Base-by-base conservation (phyloP, 2,113 vertebrate genomes). In the Probosciger aterrimus region DNA sequence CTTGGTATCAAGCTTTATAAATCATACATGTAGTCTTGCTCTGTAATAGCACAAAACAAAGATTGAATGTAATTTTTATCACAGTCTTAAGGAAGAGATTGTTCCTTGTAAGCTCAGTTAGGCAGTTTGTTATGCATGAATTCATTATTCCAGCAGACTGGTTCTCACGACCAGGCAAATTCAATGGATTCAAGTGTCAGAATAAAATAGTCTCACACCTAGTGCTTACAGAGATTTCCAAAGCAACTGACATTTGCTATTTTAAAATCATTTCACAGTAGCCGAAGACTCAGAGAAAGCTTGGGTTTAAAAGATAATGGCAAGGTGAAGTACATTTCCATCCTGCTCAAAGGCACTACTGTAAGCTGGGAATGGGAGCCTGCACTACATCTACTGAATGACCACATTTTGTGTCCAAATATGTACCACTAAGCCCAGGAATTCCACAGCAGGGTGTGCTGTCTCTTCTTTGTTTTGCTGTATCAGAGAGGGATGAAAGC, bases 111-210 rank as follows among this genome's bases (percentile, higher is more conserved):
- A 93, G 41, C 25, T 90, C 63, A 64, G 59, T 93, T 94, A 92
- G 68, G 71, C 44, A 83, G 77, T 81, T 95, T 89, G 57, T 88
- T 96, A 91, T 95, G 83, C 69, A 86, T 94, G 76, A 92, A 86
- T 90, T 94, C 44, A 47, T 90, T 79, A 95, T 59, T 91, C 85
- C 67, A 64, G 60, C 55, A 65, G 85, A 65, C 47, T 90, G 28
- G 24, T 83, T 95, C 85, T 94, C 81, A 86, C 1, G 4, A 82
- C 70, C 30, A 57, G 55, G 47, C 59, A 73, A 65, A 93, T 76
- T 50, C 77, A 92, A n/a, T 33, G 78, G 43, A 90, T 95, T 92
- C 43, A 64, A 64, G 65, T 80, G 59, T 80, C 80, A 80, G 30
- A 41, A 33, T 91, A 49, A 86, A 86, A 59, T 14, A 75, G 64